These are phyloP conservation scores for Timema cristinae DNA, from an alignment of 2,888 invertebrate genomes.

Conservation along the genomic window DNA sequence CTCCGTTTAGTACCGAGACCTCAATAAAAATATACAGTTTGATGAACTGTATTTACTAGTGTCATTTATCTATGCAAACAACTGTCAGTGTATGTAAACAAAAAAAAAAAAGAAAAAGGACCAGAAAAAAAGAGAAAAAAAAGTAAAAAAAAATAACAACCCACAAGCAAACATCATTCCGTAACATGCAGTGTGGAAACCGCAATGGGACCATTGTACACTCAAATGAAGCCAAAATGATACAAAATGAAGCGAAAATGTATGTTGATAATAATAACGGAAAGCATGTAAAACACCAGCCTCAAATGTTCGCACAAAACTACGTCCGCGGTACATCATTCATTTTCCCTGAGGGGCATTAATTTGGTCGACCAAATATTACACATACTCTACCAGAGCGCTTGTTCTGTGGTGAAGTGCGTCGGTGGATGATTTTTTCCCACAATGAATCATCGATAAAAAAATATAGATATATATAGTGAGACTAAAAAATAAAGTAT, in stretches of 20 bases:
- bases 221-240: slow-evolving; percentile 26
- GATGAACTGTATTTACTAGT: background rate
- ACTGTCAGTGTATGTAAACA: background rate
- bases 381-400: slow-evolving; percentile 11
- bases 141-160: slow-evolving; percentile 21
- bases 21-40: too few species aligned
- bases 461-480: slow-evolving; percentile 13
- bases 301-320: slow-evolving; percentile 24
- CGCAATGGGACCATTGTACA: slow-evolving; percentile 24
- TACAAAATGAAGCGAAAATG: slow-evolving; percentile 25
- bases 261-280: slow-evolving; percentile 23
- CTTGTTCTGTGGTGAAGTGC: slow-evolving; percentile 1
- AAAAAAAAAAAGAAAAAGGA: background rate
- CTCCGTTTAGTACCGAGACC: too few species aligned
- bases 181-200: slow-evolving; percentile 15
- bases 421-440: slow-evolving; percentile 12
- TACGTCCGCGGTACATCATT: slow-evolving; percentile 21
- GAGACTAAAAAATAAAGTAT: slow-evolving; percentile 18
- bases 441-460: slow-evolving; percentile 19
- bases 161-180: slow-evolving; percentile 21
- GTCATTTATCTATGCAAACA: background rate
- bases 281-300: slow-evolving; percentile 25
- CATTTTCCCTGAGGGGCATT: slow-evolving; percentile 25
- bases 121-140: background rate
- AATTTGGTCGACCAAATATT: slow-evolving; percentile 25